Base-by-base conservation (phyloP, 2,113 vertebrate species). In the Platichthys flesus region DNA sequence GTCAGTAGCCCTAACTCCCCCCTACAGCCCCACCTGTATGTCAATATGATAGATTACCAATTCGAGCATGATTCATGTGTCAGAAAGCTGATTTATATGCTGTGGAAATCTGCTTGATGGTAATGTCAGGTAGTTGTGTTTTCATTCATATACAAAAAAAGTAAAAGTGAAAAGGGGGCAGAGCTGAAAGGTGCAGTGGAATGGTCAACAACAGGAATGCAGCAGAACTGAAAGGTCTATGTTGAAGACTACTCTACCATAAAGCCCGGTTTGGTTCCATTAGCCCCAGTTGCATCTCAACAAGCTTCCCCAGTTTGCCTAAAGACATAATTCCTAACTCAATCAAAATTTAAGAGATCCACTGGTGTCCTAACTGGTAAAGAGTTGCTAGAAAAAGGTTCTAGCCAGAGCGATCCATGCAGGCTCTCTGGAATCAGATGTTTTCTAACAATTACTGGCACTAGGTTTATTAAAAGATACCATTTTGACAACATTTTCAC, bases 11-110 rank as follows among this genome's bases (percentile, higher is more conserved):
- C 21, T 24, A 21, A 5, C 51, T 1, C 15, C 18, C 18, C 51
- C 23, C 12, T 49, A 5, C 45, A 49, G 45, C 64, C 23, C 16
- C 63, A 59, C n/a, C 40, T 51, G 26, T 14, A 59, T 47, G 35
- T 51, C 26, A 52, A n/a, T 24, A n/a, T 67, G 63, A 59, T 74
- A 1, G 62, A 74, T 49, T 13, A 74, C 60, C 51, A 64, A 23
- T 45, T 12, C 13, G 1, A 28, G 31, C 1, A 5, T 16, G 20
- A 49, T 24, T 21, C 54, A 58, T 37, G 20, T 35, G 42, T 59
- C 55, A 65, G 51, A 26, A 71, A 52, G 28, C 20, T 51, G 24
- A 60, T 76, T 60, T 67, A 42, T 7, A 54, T 40, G 55, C 5
- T 13, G 5, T 24, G 14, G n/a, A 51, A 57, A 37, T 40, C 0